Base-by-base conservation (phyloP, 2,797 vertebrate genomes). In the Argentina silus region DNA sequence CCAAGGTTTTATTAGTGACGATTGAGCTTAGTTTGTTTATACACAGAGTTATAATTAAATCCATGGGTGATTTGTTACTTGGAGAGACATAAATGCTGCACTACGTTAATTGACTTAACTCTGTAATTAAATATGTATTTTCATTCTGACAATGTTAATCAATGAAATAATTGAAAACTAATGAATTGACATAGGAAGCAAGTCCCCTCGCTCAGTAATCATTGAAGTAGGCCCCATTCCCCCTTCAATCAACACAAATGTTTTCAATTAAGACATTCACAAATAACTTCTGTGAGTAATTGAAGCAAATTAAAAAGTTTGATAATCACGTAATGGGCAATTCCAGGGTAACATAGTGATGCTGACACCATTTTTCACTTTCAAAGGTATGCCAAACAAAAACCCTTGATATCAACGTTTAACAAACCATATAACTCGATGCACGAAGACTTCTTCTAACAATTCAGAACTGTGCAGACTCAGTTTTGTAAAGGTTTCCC, bases 91-190 rank as follows among this genome's bases (percentile, higher is more conserved):
- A 55, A 63, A 72, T 65, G 48, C 55, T 60, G 19, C 23, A n/a
- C 9, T 44, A 21, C 43, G 66, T 74, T 76, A 71, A 72, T 55
- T 70, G 67, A 60, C 70, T 73, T 70, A 62, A 60, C 70, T 73
- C 17, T 19, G 51, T 69, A 23, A 43, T 69, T 66, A 70, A 66
- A 75, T 75, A 72, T 75, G 59, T 67, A 77, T 72, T 73, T 74
- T 61, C 47, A 36, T 57, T 67, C 57, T 71, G 57, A 66, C 43
- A 10, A 65, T 10, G 56, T 75, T 73, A 67, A 73, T 76, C 67
- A 78, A 78, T 64, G 56, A 21, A 78, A 64, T 78, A 50, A 70
- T 57, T 65, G 50, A 17, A 73, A 67, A 76, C 60, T 65, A 72
- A 67, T 63, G 63, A 62, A 73, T 70, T 17, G 59, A 70, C 7